These are phyloP conservation scores for Porphyrio hochstetteri DNA, from an alignment of 2,113 vertebrate species.

Conservation along the genomic window DNA sequence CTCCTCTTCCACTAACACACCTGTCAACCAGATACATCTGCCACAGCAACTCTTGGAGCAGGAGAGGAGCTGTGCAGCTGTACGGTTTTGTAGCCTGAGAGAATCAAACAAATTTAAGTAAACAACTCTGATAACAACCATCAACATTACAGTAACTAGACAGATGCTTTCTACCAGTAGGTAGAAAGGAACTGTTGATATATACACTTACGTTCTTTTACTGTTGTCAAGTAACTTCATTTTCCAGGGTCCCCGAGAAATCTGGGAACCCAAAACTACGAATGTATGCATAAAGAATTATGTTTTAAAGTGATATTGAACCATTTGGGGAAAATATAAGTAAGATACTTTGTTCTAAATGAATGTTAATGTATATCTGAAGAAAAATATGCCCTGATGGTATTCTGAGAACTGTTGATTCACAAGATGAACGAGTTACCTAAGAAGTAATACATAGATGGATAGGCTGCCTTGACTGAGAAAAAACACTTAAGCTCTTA, in stretches of 20 bases:
- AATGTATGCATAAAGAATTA: not conserved
- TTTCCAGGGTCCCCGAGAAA: not conserved
- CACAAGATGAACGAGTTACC: not conserved
- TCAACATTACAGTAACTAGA: not conserved
- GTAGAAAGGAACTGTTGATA: not conserved
- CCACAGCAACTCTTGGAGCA: not conserved
- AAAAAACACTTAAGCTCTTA: not conserved
- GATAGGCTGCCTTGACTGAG: not conserved
- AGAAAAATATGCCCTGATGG: not conserved
- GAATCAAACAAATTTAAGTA: not conserved
- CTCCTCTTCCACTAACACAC: not conserved
- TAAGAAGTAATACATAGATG: not conserved
- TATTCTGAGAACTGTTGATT: not conserved
- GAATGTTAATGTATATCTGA: not conserved
- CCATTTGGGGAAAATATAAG: not conserved
- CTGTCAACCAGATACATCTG: slow-evolving; percentile 4
- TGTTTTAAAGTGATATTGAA: not conserved
- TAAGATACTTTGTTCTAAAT: not conserved
- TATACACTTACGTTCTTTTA: not conserved
- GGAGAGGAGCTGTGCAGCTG: not conserved
- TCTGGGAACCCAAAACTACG: not conserved
- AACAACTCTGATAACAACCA: not conserved
- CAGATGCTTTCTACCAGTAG: not conserved
- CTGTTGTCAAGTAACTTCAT: not conserved
- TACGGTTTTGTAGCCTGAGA: not conserved